These are phyloP conservation scores for Acanthopleura granulata DNA, from an alignment of 2,888 invertebrate genomes.

Conservation along the genomic window DNA sequence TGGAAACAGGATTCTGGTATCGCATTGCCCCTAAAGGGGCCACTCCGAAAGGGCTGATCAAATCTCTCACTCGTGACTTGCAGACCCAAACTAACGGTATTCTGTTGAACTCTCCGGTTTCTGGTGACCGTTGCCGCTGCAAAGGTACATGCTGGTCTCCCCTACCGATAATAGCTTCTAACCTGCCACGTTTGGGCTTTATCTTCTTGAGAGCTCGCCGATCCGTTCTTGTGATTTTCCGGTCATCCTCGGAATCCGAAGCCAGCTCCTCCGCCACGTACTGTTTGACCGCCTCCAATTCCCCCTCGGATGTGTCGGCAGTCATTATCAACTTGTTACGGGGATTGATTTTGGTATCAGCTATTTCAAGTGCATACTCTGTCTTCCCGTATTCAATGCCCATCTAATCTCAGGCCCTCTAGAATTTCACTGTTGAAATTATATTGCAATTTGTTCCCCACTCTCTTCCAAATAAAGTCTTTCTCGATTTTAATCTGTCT, in stretches of 20 bases:
- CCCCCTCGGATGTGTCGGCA: conserved; percentile 30
- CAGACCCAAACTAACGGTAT: background rate
- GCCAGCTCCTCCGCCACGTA: conserved; percentile 32
- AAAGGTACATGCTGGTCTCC: too few relatives aligned
- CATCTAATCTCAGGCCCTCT: background rate
- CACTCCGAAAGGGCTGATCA: background rate
- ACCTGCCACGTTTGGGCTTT: conserved; percentile 16
- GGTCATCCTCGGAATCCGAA: conserved; percentile 32
- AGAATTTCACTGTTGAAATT: background rate
- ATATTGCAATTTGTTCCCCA: background rate
- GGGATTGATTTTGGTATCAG: background rate
- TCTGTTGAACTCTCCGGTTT: too few relatives aligned
- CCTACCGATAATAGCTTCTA: too few relatives aligned
- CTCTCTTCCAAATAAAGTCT: background rate
- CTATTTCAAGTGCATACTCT: background rate
- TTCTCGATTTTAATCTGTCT: background rate
- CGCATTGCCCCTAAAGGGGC: background rate
- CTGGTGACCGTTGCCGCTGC: too few relatives aligned
- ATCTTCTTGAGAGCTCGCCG: conserved; percentile 27
- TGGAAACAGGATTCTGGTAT: conserved; percentile 24
- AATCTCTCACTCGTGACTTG: background rate
- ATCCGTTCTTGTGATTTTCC: conserved; percentile 29
- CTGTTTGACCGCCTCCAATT: conserved; percentile 32
- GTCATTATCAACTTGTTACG: conserved; percentile 30
- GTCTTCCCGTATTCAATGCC: background rate